Evolutionary conservation across 1,140 invertebrate genomes (phyloP).

Genomic region (Drosophila biarmipes): DNA sequence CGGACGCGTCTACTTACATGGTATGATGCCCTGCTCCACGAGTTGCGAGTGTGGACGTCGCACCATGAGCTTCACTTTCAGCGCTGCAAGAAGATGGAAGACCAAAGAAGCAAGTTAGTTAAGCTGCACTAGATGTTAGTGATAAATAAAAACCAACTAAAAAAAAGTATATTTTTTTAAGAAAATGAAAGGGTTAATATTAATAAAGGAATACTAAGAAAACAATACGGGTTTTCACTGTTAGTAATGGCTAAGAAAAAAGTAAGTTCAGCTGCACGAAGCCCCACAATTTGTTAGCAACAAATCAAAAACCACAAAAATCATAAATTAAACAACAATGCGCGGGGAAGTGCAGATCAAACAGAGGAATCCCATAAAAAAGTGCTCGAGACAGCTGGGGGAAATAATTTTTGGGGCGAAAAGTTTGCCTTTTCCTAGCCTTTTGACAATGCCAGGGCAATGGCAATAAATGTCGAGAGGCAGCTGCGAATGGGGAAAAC

Average conservation of each 20-base stretch:
- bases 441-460: slow-evolving; percentile 68
- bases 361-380: slow-evolving; percentile 72
- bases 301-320: slow-evolving; percentile 56
- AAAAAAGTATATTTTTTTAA: no score
- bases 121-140: neutral
- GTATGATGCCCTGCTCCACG: slow-evolving; percentile 98
- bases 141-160: neutral
- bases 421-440: slow-evolving; percentile 48
- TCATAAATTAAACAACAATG: slow-evolving; percentile 57
- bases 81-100: slow-evolving; percentile 89
- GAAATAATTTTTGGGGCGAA: slow-evolving; percentile 49
- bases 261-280: slow-evolving; percentile 1
- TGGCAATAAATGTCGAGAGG: slow-evolving; percentile 76
- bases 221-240: neutral
- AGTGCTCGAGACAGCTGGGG: slow-evolving; percentile 48
- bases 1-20: slow-evolving; percentile 92
- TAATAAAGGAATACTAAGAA: no score
- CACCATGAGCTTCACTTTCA: slow-evolving; percentile 98
- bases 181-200: no score
- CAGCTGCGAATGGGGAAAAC: slow-evolving; percentile 64
- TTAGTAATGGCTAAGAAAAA: slow-evolving; percentile 8
- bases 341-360: slow-evolving; percentile 44
- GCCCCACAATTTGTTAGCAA: slow-evolving; percentile 50
- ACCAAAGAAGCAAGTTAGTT: slow-evolving; percentile 68
- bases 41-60: slow-evolving; percentile 96